These are phyloP conservation scores for Syrphus vitripennis DNA, from an alignment of 2,888 invertebrate genomes.

Conservation along the genomic window DNA sequence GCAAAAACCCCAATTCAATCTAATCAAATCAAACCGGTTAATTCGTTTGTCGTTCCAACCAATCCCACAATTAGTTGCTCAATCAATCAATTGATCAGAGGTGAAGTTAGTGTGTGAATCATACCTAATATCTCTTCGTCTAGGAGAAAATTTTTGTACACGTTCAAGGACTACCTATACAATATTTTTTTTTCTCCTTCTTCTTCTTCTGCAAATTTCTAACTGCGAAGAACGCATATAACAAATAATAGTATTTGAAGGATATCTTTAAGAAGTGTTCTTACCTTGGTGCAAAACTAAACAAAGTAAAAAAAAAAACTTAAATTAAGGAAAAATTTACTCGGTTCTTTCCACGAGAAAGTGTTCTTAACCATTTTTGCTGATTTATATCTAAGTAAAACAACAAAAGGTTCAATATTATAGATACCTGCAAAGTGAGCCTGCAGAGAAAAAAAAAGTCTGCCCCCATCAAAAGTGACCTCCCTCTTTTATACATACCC, in stretches of 20 bases:
- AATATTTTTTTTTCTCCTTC: not conserved
- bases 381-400: not conserved
- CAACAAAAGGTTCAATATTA: not conserved
- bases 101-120: conserved; percentile 35
- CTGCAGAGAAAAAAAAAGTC: not conserved
- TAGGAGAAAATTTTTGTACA: conserved; percentile 24
- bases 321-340: not conserved
- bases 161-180: conserved; percentile 50
- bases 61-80: conserved; percentile 8
- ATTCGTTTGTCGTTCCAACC: not conserved
- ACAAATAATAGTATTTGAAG: conserved; percentile 10
- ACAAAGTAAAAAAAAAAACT: not conserved
- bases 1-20: conserved; percentile 16
- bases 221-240: conserved; percentile 63
- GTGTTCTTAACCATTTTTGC: not conserved
- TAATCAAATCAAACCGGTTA: not conserved
- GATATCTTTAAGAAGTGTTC: not conserved
- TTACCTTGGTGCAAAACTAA: not conserved
- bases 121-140: conserved; percentile 36
- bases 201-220: conserved; percentile 31
- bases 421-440: conserved; percentile 23
- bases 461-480: not conserved
- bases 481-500: not conserved
- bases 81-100: conserved; percentile 31
- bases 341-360: too few relatives aligned